A percentile compares a stretch with the other conserved stretches of the same genome.
phyloP scores from a whole-genome alignment of 2,888 invertebrate species.

The Deilephila elpenor region DNA sequence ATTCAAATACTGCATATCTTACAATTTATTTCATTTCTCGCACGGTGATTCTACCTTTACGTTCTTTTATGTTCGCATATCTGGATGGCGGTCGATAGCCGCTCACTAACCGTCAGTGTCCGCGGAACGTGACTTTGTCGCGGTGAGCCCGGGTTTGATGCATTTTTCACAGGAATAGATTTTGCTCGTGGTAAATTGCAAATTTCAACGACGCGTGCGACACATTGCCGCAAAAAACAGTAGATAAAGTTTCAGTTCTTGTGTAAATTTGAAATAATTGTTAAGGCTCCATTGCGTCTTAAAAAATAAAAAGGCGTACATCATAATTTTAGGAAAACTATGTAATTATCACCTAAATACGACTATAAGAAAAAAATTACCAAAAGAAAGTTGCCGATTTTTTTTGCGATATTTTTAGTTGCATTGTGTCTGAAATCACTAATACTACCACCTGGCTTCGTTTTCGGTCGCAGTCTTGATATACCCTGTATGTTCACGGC shows the following conservation, averaged over 20 bases:
- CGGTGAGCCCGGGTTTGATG: slow-evolving; percentile 54
- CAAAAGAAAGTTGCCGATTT: too few species aligned
- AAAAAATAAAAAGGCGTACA: too few species aligned
- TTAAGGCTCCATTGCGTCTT: too few species aligned
- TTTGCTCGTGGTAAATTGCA: slow-evolving; percentile 67
- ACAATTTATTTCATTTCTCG: background rate
- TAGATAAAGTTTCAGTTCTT: background rate
- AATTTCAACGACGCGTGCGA: slow-evolving; percentile 46
- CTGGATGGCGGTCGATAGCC: slow-evolving; percentile 52
- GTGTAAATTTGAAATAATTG: background rate
- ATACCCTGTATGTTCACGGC: too few species aligned
- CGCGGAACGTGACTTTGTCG: slow-evolving; percentile 73
- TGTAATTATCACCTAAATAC: too few species aligned
- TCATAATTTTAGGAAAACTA: too few species aligned
- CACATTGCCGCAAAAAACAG: slow-evolving; percentile 2
- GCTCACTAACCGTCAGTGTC: slow-evolving; percentile 64
- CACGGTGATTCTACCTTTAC: slow-evolving; percentile 7
- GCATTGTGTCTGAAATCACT: too few species aligned
- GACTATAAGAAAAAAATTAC: too few species aligned
- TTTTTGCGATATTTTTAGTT: too few species aligned
- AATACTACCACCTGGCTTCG: too few species aligned
- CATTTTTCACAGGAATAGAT: slow-evolving; percentile 71
- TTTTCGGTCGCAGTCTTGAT: too few species aligned
- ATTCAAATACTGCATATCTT: background rate
- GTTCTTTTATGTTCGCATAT: background rate